Conservation (phyloP, 2,797 vertebrate species). For the Merluccius polli region DNA sequence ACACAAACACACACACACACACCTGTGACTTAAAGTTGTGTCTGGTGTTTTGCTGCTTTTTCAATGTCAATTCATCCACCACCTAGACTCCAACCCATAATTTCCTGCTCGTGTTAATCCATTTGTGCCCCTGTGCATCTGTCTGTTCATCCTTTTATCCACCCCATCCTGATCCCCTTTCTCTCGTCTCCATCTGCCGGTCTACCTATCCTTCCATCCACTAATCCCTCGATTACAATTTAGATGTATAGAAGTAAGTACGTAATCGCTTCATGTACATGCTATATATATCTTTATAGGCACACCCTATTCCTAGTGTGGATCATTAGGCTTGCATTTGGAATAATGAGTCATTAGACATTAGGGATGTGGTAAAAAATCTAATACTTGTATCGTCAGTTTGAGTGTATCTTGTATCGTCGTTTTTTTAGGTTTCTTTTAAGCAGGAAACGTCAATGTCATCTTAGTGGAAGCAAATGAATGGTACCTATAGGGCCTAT, state of each 20-base stretch:
- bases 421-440: no score
- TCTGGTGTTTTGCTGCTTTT: not conserved
- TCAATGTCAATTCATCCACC: no score
- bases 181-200: not conserved
- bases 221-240: not conserved
- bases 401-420: no score
- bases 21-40: not conserved
- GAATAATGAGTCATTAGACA: no score
- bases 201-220: not conserved
- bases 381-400: no score
- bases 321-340: no score
- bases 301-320: no score
- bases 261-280: not conserved
- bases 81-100: not conserved
- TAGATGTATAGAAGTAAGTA: not conserved
- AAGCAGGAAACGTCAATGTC: no score
- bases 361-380: no score
- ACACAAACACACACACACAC: conserved; percentile 1
- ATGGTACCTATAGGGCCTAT: no score
- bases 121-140: not conserved
- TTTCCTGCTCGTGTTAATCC: not conserved
- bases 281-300: not conserved
- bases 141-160: not conserved
- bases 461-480: no score
- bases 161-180: not conserved